Conservation (phyloP, 2,797 vertebrate genomes). For the Hephaestus fuliginosus region DNA sequence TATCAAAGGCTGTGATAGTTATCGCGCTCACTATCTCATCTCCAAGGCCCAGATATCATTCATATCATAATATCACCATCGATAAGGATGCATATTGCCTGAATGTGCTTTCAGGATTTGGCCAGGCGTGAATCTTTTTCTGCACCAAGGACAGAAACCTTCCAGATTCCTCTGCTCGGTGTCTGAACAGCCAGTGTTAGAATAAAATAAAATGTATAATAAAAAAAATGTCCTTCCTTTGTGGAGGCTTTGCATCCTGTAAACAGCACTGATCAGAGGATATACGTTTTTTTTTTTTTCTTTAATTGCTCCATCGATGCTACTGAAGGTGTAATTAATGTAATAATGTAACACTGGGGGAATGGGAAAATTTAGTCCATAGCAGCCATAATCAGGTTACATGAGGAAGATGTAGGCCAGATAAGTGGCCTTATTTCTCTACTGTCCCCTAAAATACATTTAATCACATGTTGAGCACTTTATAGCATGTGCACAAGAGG, state of each 20-base stretch:
- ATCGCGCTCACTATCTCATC: conserved; percentile 70
- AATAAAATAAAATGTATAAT: background rate
- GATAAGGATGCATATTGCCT: conserved; percentile 61
- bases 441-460: background rate
- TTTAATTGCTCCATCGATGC: background rate
- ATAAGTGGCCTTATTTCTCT: conserved; percentile 24
- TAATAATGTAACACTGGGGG: background rate
- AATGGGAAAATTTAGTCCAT: background rate
- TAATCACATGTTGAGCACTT: conserved; percentile 3
- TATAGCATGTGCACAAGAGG: background rate
- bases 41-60: conserved; percentile 67
- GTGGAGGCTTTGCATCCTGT: background rate
- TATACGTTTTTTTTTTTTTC: background rate
- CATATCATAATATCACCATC: conserved; percentile 68
- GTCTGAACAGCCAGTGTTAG: background rate
- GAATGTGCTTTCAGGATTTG: conserved; percentile 55
- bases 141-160: conserved; percentile 48
- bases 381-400: background rate
- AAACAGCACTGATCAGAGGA: background rate
- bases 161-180: conserved; percentile 37
- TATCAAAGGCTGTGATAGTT: conserved; percentile 62
- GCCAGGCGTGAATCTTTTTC: conserved; percentile 26
- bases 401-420: conserved; percentile 6
- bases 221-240: background rate
- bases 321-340: background rate